These are phyloP conservation scores for Phlogophora meticulosa DNA, from an alignment of 2,888 invertebrate genomes.

Conservation along the genomic window DNA sequence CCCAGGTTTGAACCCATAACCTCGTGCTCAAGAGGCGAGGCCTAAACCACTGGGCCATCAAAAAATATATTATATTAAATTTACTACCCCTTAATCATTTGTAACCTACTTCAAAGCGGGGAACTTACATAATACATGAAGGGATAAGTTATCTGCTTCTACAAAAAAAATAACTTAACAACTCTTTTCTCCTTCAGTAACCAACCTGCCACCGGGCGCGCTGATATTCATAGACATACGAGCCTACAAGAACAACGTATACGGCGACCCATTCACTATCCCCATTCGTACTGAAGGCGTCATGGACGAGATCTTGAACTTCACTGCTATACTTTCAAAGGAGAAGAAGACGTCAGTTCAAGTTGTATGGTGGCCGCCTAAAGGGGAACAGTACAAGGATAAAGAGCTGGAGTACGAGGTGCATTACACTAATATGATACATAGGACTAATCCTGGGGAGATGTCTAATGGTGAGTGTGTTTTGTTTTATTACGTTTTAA, in stretches of 20 bases:
- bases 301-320: conserved; percentile 87
- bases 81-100: no score
- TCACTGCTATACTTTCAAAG: conserved; percentile 88
- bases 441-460: conserved; percentile 82
- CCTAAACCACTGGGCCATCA: no score
- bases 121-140: no score
- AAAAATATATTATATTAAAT: no score
- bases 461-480: conserved; percentile 90
- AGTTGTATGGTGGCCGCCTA: conserved; percentile 93
- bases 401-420: conserved; percentile 92
- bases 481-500: conserved; percentile 1
- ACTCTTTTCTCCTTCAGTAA: conserved; percentile 80
- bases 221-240: conserved; percentile 90
- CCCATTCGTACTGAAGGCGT: conserved; percentile 87
- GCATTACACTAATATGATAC: conserved; percentile 92
- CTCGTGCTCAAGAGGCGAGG: no score
- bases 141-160: no score
- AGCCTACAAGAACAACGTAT: conserved; percentile 91
- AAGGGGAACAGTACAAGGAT: conserved; percentile 86
- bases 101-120: no score
- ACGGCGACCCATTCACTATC: conserved; percentile 89
- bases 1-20: no score
- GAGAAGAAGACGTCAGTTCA: conserved; percentile 92
- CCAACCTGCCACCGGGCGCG: conserved; percentile 89
- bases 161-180: no score